Base-by-base conservation (phyloP, 2,888 invertebrate species). In the Trachelus tabidus region DNA sequence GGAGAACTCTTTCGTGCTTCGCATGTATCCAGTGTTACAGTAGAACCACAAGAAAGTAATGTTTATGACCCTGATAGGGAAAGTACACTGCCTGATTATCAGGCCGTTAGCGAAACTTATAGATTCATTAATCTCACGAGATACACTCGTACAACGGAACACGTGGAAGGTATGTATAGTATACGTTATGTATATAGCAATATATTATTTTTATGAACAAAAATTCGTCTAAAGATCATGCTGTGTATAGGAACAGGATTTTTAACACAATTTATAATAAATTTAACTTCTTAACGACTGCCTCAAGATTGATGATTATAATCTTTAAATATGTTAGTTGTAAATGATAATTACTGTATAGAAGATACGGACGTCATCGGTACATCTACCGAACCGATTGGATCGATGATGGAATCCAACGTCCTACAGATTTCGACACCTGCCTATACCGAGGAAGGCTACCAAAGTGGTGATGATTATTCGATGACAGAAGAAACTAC, bases 391-490 rank as follows among this genome's bases (percentile, higher is more conserved):
- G 40, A 56, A 56, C 23, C 40, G 40, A 23, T 56, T 23, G 40
- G 9, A 23, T 0, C 40, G 40, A 56, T 56, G 40, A 56, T 56
- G 40, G 40, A 23, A 23, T 56, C 40, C 9, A 23, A 56, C 23
- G 23, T 56, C 75, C 73, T 75, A 68, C 80, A 79, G 35, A 75
- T 71, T 71, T 71, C 71, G 71, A 71, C 71, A 33, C 30, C 71
- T 71, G 31, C 3, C 15, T 33, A 31, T 71, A 11, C 12, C 71
- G 40, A 56, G 23, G 40, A 56, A 56, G 23, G 23, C 40, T 23
- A 56, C 23, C 23, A 56, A 6, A 56, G 23, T 56, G 23, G 40
- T 23, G 23, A 56, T 6, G 40, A 56, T 56, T 23, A 56, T 56
- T 56, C 40, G 23, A 23, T 23, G 9, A 56, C 2, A 1, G 40